Evolutionary conservation across 2,888 invertebrate genomes (phyloP).

Genomic region (Leucoma salicis): DNA sequence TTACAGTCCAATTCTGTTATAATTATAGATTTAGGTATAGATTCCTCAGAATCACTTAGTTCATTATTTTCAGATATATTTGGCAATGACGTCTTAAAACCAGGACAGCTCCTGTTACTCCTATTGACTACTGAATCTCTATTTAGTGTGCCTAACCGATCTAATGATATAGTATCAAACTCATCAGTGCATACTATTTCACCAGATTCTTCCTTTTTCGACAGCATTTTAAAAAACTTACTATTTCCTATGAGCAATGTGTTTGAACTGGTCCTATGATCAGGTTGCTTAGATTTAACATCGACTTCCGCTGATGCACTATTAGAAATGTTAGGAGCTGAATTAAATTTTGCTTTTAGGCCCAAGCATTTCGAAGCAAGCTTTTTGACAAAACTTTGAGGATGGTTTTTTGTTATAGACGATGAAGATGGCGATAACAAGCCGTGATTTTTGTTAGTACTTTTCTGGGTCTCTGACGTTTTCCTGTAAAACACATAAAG

Average conservation of each 20-base stretch:
- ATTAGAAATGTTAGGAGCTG: constrained; percentile 77
- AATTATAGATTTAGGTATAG: constrained; percentile 48
- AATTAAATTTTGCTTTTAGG: constrained; percentile 74
- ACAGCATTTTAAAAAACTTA: constrained; percentile 72
- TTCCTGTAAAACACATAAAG: constrained; percentile 79
- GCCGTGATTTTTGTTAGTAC: constrained; percentile 70
- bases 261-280: constrained; percentile 56
- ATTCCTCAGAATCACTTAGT: constrained; percentile 61
- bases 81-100: constrained; percentile 73
- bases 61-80: constrained; percentile 77
- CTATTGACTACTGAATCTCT: constrained; percentile 71
- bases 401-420: constrained; percentile 67
- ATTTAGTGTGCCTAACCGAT: constrained; percentile 67
- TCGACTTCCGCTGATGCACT: constrained; percentile 59
- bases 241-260: constrained; percentile 73
- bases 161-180: constrained; percentile 75
- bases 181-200: constrained; percentile 73
- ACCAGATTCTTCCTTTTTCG: constrained; percentile 73
- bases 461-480: constrained; percentile 76
- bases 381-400: constrained; percentile 78
- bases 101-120: constrained; percentile 75
- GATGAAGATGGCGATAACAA: constrained; percentile 70
- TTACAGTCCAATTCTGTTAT: constrained; percentile 48
- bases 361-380: constrained; percentile 80
- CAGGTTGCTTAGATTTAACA: constrained; percentile 54